phyloP scores from a whole-genome alignment of 2,888 invertebrate genomes.

The Cryptus armator region DNA sequence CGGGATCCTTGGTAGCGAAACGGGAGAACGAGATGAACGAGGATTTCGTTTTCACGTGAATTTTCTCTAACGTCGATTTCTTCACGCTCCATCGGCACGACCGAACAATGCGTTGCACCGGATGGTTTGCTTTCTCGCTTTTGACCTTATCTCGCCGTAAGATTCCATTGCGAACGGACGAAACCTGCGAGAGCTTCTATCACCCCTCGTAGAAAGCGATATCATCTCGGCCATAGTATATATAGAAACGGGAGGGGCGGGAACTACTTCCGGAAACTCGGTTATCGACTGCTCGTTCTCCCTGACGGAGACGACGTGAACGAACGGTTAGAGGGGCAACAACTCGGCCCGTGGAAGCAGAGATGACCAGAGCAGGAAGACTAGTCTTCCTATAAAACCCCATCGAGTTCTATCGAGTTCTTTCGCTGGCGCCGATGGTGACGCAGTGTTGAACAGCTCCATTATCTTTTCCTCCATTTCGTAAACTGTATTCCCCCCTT shows the following conservation, averaged over 20 bases:
- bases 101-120: conserved; percentile 1
- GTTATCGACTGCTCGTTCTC: conserved; percentile 52
- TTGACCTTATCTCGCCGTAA: conserved; percentile 35
- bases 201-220: conserved; percentile 47
- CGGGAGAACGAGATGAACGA: conserved; percentile 30
- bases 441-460: conserved; percentile 34
- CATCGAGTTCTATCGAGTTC: conserved; percentile 25
- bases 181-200: conserved; percentile 7
- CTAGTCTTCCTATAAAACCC: not conserved
- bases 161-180: conserved; percentile 53
- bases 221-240: conserved; percentile 31
- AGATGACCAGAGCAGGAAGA: conserved; percentile 45
- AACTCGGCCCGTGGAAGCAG: conserved; percentile 44
- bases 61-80: conserved; percentile 25
- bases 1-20: not conserved
- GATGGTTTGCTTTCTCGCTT: conserved; percentile 49
- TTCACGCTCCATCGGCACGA: not conserved
- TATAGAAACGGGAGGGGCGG: conserved; percentile 9
- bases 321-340: conserved; percentile 48
- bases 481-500: no score
- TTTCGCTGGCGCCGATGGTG: conserved; percentile 15
- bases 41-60: conserved; percentile 24
- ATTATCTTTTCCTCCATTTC: conserved; percentile 45
- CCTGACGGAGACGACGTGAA: conserved; percentile 45
- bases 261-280: conserved; percentile 57